phyloP scores from a whole-genome alignment of 2,888 invertebrate genomes.

The Polia nebulosa region DNA sequence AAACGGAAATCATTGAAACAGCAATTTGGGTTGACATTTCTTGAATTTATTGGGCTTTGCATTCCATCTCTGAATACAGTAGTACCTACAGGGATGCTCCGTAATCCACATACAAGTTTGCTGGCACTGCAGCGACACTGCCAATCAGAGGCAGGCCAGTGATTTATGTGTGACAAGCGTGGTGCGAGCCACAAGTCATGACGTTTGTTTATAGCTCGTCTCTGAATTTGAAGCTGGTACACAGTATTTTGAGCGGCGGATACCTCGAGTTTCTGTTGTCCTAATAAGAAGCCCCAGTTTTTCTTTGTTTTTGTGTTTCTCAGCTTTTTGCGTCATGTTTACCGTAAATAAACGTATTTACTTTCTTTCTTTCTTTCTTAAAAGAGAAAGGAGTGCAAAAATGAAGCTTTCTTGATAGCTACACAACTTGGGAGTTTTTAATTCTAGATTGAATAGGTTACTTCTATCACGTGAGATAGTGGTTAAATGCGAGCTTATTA shows the following conservation, averaged over 20 bases:
- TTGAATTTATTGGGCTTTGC: conserved; percentile 8
- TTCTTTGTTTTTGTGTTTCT: too few relatives aligned
- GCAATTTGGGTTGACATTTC: conserved; percentile 11
- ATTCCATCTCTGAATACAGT: neutral
- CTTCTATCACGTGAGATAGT: too few relatives aligned
- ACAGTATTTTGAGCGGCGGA: neutral
- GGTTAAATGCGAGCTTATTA: too few relatives aligned
- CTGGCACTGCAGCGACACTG: conserved; percentile 13
- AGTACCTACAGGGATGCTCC: neutral
- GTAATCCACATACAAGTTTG: conserved; percentile 8
- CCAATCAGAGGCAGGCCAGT: conserved; percentile 25
- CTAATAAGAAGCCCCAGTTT: too few relatives aligned
- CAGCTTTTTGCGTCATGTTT: too few relatives aligned
- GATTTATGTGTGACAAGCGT: conserved; percentile 26
- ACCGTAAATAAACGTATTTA: too few relatives aligned
- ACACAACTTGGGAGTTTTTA: too few relatives aligned
- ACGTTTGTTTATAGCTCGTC: conserved; percentile 7
- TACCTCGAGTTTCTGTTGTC: too few relatives aligned
- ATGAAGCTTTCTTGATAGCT: too few relatives aligned
- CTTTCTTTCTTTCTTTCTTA: too few relatives aligned
- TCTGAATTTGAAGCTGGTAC: neutral
- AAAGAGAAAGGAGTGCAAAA: too few relatives aligned
- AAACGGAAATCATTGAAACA: conserved; percentile 3
- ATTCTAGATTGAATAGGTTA: too few relatives aligned
- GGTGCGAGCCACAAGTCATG: conserved; percentile 29